These are phyloP conservation scores for Uropetala carovei DNA, from an alignment of 2,888 invertebrate genomes.

Conservation along the genomic window DNA sequence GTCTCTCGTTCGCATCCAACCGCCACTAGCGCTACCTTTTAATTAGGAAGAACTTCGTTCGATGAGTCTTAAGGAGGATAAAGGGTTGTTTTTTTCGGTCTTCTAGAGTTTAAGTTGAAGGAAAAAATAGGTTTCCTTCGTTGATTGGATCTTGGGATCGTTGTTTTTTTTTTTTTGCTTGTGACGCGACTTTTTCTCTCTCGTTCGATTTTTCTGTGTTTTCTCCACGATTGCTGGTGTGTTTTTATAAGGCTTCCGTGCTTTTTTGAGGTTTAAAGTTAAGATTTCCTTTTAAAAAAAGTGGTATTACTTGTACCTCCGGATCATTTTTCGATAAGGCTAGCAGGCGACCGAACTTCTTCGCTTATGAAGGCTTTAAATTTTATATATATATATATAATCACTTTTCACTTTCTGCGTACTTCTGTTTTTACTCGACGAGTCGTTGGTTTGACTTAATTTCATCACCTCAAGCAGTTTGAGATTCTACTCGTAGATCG, in stretches of 20 bases:
- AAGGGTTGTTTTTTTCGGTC: not conserved
- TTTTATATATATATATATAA: too few species aligned
- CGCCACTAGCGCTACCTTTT: not conserved
- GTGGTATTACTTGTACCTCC: too few species aligned
- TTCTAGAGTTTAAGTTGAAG: not conserved
- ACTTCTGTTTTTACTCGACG: too few species aligned
- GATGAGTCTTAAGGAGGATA: not conserved
- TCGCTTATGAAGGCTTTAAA: too few species aligned
- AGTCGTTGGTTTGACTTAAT: too few species aligned
- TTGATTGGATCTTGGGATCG: not conserved
- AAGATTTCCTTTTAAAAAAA: too few species aligned
- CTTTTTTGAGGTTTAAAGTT: not conserved
- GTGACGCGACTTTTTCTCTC: not conserved
- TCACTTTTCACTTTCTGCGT: too few species aligned
- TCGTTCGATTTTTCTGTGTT: not conserved
- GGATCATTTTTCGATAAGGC: too few species aligned
- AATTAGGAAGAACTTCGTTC: not conserved
- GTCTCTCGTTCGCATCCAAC: not conserved
- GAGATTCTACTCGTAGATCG: too few species aligned
- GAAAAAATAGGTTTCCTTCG: not conserved
- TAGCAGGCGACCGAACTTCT: too few species aligned
- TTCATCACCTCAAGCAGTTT: too few species aligned
- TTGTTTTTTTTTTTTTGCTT: not conserved
- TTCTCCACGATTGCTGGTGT: not conserved
- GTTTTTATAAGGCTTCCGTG: not conserved